phyloP scores from a whole-genome alignment of 2,888 invertebrate species.

The Spodoptera littoralis region DNA sequence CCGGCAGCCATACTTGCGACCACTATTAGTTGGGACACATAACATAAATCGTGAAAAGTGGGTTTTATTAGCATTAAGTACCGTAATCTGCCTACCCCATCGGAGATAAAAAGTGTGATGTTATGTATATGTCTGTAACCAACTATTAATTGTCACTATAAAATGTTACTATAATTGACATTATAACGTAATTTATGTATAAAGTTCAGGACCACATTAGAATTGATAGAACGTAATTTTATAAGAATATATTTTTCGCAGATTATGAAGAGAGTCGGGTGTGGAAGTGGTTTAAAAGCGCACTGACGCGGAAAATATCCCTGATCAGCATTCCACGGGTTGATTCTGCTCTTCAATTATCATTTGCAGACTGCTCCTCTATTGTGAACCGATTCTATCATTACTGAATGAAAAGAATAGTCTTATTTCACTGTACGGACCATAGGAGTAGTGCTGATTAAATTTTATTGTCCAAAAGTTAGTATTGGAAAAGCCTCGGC shows the following conservation, averaged over 20 bases:
- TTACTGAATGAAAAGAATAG: constrained; percentile 63
- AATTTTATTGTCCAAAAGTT: constrained; percentile 16
- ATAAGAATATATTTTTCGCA: constrained; percentile 13
- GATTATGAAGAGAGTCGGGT: constrained; percentile 31
- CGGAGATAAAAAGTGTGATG: too few relatives aligned
- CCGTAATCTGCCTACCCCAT: too few relatives aligned
- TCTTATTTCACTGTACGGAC: constrained; percentile 40
- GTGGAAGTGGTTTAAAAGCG: constrained; percentile 57
- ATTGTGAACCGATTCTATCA: constrained; percentile 58
- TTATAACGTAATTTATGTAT: constrained; percentile 16
- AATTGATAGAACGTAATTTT: constrained; percentile 18
- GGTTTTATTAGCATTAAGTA: too few relatives aligned
- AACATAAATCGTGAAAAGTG: too few relatives aligned
- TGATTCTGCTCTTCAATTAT: constrained; percentile 64
- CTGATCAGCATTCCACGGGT: constrained; percentile 60
- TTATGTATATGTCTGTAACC: too few relatives aligned
- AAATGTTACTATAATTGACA: constrained; percentile 19
- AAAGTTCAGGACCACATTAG: constrained; percentile 4
- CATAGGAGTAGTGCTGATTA: constrained; percentile 33
- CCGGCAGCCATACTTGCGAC: too few relatives aligned
- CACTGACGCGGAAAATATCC: constrained; percentile 61
- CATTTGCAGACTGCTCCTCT: constrained; percentile 58
- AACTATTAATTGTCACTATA: too few relatives aligned
- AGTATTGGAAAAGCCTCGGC: constrained; percentile 6
- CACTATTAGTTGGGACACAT: too few relatives aligned